A percentile compares a stretch with the other conserved stretches of the same genome.
Conservation (phyloP, 2,797 vertebrate species). For the Neomorphus geoffroyi region DNA sequence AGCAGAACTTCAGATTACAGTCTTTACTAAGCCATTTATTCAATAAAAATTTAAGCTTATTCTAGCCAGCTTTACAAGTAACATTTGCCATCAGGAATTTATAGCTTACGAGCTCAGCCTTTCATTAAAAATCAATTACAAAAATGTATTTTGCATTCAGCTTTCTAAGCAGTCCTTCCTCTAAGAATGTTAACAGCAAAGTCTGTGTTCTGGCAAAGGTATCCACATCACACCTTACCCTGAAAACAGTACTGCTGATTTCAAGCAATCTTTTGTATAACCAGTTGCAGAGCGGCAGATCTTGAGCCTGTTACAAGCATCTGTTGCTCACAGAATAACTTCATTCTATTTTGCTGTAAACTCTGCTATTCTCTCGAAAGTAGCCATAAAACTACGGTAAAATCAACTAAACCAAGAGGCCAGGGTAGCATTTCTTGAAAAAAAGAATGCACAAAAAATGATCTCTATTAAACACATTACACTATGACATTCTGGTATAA, state of each 20-base stretch:
- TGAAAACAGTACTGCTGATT: neutral
- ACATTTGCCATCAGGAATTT: neutral
- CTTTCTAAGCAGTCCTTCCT: neutral
- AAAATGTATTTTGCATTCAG: neutral
- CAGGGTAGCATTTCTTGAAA: neutral
- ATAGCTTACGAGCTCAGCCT: neutral
- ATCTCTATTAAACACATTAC: constrained; percentile 1
- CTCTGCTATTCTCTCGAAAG: constrained; percentile 23
- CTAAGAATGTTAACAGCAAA: neutral
- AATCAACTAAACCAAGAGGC: constrained; percentile 35
- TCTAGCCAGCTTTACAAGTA: neutral
- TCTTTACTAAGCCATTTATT: neutral
- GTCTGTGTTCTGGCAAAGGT: neutral
- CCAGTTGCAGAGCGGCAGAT: neutral
- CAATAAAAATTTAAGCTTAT: constrained; percentile 3
- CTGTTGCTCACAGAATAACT: constrained; percentile 35
- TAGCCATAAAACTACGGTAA: constrained; percentile 48
- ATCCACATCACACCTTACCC: neutral
- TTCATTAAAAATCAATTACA: constrained; percentile 23
- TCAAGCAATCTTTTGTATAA: neutral
- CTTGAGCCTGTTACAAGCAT: constrained; percentile 18
- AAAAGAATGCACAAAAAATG: neutral
- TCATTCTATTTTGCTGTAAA: constrained; percentile 39
- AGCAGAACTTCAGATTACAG: neutral
- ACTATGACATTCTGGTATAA: neutral